phyloP scores from a whole-genome alignment of 2,888 invertebrate genomes.

The Eucera pruinosa region DNA sequence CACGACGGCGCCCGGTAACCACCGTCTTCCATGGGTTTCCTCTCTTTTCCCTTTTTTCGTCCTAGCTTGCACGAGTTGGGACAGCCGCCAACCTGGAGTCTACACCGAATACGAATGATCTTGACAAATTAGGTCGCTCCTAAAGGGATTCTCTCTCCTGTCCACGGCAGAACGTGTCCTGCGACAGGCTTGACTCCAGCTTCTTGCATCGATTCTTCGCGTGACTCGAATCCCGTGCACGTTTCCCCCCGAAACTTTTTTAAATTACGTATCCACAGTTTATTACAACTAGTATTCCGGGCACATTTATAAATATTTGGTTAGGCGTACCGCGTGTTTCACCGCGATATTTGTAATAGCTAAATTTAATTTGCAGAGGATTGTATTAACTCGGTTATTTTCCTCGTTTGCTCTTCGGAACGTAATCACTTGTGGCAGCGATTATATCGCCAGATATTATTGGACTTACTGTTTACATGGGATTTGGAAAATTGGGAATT shows the following conservation, averaged over 20 bases:
- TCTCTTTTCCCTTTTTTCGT: slow-evolving; percentile 51
- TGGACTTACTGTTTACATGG: too few species aligned
- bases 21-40: slow-evolving; percentile 28
- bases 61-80: slow-evolving; percentile 67
- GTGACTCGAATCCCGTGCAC: slow-evolving; percentile 46
- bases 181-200: slow-evolving; percentile 46
- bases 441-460: too few species aligned
- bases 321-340: neutral
- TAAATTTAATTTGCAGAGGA: too few species aligned
- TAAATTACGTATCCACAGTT: neutral
- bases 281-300: too few species aligned
- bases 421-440: too few species aligned
- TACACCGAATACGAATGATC: slow-evolving; percentile 72
- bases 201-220: slow-evolving; percentile 31
- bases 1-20: slow-evolving; percentile 7
- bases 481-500: too few species aligned
- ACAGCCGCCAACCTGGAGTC: slow-evolving; percentile 64
- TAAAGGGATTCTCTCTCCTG: slow-evolving; percentile 52
- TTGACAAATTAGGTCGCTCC: slow-evolving; percentile 71
- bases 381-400: too few species aligned
- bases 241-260: neutral
- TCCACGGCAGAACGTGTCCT: slow-evolving; percentile 60
- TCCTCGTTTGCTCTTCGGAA: too few species aligned
- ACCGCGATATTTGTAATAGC: too few species aligned
- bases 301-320: too few species aligned